These are phyloP conservation scores for Athene noctua DNA, from an alignment of 2,113 vertebrate species.

Conservation along the genomic window DNA sequence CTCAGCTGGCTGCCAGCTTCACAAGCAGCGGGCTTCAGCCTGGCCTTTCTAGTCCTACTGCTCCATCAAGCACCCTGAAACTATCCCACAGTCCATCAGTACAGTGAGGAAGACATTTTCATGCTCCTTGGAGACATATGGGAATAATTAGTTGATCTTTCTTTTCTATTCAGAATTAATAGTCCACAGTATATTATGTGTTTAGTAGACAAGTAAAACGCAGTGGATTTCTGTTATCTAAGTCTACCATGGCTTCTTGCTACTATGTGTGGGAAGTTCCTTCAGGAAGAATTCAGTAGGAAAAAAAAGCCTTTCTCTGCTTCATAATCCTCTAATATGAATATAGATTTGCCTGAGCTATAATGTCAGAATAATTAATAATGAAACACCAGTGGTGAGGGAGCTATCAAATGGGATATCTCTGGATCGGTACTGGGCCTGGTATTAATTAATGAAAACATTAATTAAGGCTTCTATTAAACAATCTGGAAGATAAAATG, in stretches of 20 bases:
- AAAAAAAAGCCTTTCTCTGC: background rate
- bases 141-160: background rate
- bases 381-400: background rate
- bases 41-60: background rate
- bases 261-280: background rate
- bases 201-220: background rate
- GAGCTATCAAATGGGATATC: constrained; percentile 19
- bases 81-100: background rate
- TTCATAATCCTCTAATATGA: background rate
- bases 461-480: constrained; percentile 57
- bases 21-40: background rate
- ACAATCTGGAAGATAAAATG: constrained; percentile 16
- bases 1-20: background rate
- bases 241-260: background rate
- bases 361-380: background rate
- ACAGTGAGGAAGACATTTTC: background rate
- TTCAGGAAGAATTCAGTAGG: background rate
- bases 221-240: background rate
- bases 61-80: background rate
- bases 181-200: background rate
- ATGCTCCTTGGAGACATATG: background rate
- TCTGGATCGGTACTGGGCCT: background rate
- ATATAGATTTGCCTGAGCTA: background rate
- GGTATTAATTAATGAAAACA: constrained; percentile 42
- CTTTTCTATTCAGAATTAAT: background rate